These are phyloP conservation scores for Meteorus colon DNA, from an alignment of 2,888 invertebrate genomes.

Conservation along the genomic window DNA sequence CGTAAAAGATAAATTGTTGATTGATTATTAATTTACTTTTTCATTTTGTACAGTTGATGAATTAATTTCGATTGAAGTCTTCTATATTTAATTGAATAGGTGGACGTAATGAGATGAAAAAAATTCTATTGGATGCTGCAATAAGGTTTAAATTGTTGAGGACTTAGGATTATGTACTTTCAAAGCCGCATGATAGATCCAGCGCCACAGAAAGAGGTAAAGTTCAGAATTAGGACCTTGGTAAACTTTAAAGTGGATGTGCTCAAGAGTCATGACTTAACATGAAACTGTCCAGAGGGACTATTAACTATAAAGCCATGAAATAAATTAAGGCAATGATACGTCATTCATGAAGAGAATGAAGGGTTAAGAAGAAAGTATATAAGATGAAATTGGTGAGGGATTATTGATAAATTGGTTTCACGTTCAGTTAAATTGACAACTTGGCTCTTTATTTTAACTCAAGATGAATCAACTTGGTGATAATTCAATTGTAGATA, in stretches of 20 bases:
- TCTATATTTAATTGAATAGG: background rate
- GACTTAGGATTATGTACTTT: conserved; percentile 8
- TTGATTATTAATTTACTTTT: background rate
- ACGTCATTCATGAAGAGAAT: no score
- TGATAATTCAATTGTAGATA: no score
- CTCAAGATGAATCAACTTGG: no score
- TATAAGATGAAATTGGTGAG: background rate
- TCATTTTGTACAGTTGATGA: background rate
- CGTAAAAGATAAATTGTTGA: background rate
- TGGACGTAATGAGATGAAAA: background rate
- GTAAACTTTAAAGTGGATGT: conserved; percentile 8
- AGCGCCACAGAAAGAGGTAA: background rate
- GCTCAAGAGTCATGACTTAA: conserved; percentile 5
- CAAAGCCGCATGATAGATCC: background rate
- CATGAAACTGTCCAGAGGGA: background rate
- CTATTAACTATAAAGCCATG: background rate
- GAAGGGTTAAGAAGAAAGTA: background rate
- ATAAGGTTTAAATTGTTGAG: background rate
- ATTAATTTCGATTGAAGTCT: background rate
- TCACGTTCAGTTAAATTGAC: no score
- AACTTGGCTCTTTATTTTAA: no score
- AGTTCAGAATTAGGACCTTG: conserved; percentile 1
- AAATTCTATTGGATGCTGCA: background rate
- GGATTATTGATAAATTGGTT: background rate
- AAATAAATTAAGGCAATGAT: background rate